Evolutionary conservation across 2,797 vertebrate genomes (phyloP).

Genomic region (Poeciliopsis gracilis): DNA sequence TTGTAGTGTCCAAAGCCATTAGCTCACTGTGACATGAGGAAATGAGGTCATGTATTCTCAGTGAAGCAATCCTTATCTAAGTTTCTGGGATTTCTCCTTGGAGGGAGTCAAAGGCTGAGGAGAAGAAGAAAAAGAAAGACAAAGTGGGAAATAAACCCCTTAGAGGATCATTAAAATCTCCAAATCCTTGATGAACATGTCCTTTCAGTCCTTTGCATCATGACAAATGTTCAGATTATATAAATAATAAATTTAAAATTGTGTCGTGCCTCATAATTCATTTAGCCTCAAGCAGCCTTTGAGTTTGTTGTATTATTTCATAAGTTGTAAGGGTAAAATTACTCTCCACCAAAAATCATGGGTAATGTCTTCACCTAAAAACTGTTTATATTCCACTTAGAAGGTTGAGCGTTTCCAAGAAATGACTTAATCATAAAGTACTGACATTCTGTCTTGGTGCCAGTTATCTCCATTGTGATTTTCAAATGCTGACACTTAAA

Average conservation of each 20-base stretch:
- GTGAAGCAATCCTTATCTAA: conserved; percentile 58
- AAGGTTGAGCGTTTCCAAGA: background rate
- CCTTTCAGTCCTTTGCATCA: conserved; percentile 58
- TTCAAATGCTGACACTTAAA: background rate
- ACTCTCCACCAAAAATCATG: background rate
- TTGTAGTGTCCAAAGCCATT: conserved; percentile 65
- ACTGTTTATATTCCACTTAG: background rate
- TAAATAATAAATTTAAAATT: conserved; percentile 52
- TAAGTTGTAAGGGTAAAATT: conserved; percentile 40
- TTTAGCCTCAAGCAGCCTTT: conserved; percentile 29
- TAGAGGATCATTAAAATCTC: conserved; percentile 70
- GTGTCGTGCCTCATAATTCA: conserved; percentile 17
- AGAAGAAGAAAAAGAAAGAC: conserved; percentile 24
- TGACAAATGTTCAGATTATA: conserved; percentile 67
- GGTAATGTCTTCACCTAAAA: background rate
- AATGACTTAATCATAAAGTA: background rate
- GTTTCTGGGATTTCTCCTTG: conserved; percentile 59
- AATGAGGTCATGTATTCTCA: conserved; percentile 72
- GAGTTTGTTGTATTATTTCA: conserved; percentile 18
- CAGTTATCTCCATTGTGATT: background rate
- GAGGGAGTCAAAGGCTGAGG: conserved; percentile 39
- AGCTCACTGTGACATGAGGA: conserved; percentile 72
- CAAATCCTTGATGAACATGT: conserved; percentile 52
- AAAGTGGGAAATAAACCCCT: conserved; percentile 54
- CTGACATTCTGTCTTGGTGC: background rate